phyloP scores from a whole-genome alignment of 2,797 vertebrate species.

The Pachyuromys duprasi region DNA sequence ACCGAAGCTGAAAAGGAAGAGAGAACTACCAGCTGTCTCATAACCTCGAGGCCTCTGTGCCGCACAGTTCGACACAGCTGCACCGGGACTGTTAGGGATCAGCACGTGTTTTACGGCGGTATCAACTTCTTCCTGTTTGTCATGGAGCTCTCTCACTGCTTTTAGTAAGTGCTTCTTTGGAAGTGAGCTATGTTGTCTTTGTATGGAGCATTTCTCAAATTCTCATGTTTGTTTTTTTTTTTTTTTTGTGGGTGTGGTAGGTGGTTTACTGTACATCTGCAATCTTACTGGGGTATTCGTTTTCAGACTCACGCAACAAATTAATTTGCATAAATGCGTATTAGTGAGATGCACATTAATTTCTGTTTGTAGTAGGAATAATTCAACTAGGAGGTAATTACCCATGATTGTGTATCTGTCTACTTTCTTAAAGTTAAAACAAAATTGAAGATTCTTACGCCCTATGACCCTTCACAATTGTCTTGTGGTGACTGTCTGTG shows the following conservation, averaged over 20 bases:
- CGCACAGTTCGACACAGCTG: background rate
- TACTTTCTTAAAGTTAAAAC: conserved; percentile 54
- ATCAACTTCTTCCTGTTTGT: background rate
- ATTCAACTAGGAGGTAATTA: conserved; percentile 57
- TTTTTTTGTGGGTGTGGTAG: background rate
- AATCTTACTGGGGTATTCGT: background rate
- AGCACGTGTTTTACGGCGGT: background rate
- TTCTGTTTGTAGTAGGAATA: conserved; percentile 57
- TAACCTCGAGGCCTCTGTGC: background rate
- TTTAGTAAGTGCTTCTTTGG: conserved; percentile 46
- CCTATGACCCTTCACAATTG: background rate
- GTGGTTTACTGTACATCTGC: background rate
- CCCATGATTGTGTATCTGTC: background rate
- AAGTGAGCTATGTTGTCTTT: background rate
- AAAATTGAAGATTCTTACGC: background rate
- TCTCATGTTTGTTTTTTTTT: conserved; percentile 38
- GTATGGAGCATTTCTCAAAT: conserved; percentile 1
- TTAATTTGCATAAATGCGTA: conserved; percentile 55
- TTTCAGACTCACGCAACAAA: conserved; percentile 35
- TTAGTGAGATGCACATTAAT: conserved; percentile 41
- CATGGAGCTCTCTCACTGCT: background rate
- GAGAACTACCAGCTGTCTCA: background rate
- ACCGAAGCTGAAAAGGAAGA: background rate
- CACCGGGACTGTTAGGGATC: background rate
- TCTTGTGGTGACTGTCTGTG: background rate